Evolutionary conservation across 2,888 invertebrate genomes (phyloP).

Genomic region (Amphipyra berbera): DNA sequence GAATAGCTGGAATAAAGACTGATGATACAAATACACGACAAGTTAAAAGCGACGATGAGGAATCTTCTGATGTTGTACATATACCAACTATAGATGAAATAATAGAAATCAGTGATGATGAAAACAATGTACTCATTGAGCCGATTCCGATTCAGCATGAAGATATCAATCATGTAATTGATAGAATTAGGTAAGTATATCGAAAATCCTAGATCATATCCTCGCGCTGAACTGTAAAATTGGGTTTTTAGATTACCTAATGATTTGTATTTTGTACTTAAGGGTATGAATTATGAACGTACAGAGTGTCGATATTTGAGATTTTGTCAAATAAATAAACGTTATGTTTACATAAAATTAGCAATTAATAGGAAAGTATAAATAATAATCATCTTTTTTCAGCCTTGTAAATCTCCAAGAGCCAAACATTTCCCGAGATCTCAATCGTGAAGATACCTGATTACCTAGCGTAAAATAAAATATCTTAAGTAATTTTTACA

Average conservation of each 20-base stretch:
- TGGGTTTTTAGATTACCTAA: too few relatives aligned
- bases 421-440: slow-evolving; percentile 22
- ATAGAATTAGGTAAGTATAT: slow-evolving; percentile 46
- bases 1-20: slow-evolving; percentile 80
- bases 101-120: slow-evolving; percentile 63
- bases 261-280: too few relatives aligned
- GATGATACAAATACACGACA: slow-evolving; percentile 55
- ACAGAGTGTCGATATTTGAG: too few relatives aligned
- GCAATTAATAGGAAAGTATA: too few relatives aligned
- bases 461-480: slow-evolving; percentile 9
- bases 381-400: slow-evolving; percentile 22
- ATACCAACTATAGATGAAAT: slow-evolving; percentile 52
- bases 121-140: slow-evolving; percentile 53
- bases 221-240: too few relatives aligned
- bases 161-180: slow-evolving; percentile 54
- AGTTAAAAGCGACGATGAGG: slow-evolving; percentile 60
- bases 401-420: slow-evolving; percentile 51
- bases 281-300: too few relatives aligned
- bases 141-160: slow-evolving; percentile 47
- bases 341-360: too few relatives aligned
- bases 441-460: slow-evolving; percentile 44
- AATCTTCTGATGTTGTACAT: slow-evolving; percentile 43
- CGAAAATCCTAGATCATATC: too few relatives aligned
- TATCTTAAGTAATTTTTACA: slow-evolving; percentile 18
- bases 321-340: too few relatives aligned